These are phyloP conservation scores for Hycleus cichorii DNA, from an alignment of 1,140 invertebrate genomes.

Conservation along the genomic window DNA sequence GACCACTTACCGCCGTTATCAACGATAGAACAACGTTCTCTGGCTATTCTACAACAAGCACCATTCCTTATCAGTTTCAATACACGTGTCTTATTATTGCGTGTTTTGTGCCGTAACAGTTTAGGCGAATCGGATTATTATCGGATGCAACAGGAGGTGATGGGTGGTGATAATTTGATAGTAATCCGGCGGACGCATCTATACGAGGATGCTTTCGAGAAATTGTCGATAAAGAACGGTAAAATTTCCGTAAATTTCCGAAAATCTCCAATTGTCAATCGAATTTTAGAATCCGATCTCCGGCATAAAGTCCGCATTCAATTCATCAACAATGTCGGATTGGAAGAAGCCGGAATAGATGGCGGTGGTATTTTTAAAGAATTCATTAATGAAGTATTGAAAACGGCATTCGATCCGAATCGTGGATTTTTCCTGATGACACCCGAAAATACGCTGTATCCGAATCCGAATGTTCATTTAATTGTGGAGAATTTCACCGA, in stretches of 20 bases:
- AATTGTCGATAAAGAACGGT: slow-evolving; percentile 85
- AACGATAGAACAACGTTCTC: slow-evolving; percentile 77
- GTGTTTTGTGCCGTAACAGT: slow-evolving; percentile 51
- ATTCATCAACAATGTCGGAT: slow-evolving; percentile 79
- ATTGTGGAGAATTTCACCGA: slow-evolving; percentile 77
- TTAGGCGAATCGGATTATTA: slow-evolving; percentile 31
- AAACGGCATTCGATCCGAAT: slow-evolving; percentile 95
- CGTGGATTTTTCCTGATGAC: slow-evolving; percentile 90
- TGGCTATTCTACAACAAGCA: slow-evolving; percentile 83
- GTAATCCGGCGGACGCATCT: slow-evolving; percentile 83
- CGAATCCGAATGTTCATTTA: slow-evolving; percentile 84
- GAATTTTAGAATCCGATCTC: slow-evolving; percentile 70
- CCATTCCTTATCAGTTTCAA: slow-evolving; percentile 91
- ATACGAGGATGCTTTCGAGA: slow-evolving; percentile 96
- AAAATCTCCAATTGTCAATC: no score
- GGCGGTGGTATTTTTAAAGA: slow-evolving; percentile 92
- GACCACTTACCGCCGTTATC: slow-evolving; percentile 78
- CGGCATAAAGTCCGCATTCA: slow-evolving; percentile 81
- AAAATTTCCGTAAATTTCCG: slow-evolving; percentile 10
- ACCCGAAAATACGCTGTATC: slow-evolving; percentile 88
- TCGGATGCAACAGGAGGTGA: slow-evolving; percentile 32
- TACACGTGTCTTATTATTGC: slow-evolving; percentile 78
- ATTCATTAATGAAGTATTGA: slow-evolving; percentile 83
- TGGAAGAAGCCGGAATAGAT: slow-evolving; percentile 93
- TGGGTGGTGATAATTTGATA: slow-evolving; percentile 40